phyloP scores from a whole-genome alignment of 1,140 invertebrate genomes.

The Halesus radiatus region DNA sequence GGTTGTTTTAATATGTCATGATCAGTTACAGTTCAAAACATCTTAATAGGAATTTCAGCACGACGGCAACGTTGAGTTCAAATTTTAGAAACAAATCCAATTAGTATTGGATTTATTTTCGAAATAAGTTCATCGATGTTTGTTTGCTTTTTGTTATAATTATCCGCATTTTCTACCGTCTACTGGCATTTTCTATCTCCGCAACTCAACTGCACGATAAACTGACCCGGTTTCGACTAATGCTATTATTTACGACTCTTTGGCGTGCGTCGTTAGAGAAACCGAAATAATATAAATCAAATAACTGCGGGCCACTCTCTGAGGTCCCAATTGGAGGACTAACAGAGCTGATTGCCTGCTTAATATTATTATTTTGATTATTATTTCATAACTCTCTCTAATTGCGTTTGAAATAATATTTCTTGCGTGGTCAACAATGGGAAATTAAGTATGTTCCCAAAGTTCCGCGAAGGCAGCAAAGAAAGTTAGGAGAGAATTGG shows the following conservation, averaged over 20 bases:
- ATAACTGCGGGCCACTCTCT: constrained; percentile 45
- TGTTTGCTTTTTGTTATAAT: constrained; percentile 37
- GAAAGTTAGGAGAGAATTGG: no score
- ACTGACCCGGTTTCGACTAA: constrained; percentile 41
- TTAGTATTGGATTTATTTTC: constrained; percentile 13
- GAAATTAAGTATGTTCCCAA: not conserved
- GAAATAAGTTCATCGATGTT: constrained; percentile 47
- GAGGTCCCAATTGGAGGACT: constrained; percentile 7
- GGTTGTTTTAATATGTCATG: no score
- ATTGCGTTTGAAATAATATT: not conserved
- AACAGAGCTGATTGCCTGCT: constrained; percentile 37
- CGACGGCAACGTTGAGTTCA: not conserved
- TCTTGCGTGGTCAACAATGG: not conserved
- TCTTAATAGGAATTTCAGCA: constrained; percentile 1
- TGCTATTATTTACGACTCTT: constrained; percentile 55
- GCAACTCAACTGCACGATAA: constrained; percentile 23
- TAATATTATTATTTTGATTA: not conserved
- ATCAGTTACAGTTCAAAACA: no score
- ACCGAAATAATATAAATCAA: constrained; percentile 56
- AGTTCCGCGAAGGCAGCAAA: no score
- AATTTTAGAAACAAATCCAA: not conserved
- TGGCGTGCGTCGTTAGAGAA: constrained; percentile 52
- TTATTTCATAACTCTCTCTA: constrained; percentile 16
- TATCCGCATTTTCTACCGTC: constrained; percentile 22
- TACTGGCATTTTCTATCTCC: constrained; percentile 19